Evolutionary conservation across 2,888 invertebrate species (phyloP).

Genomic region (Anagyrus pseudococci): DNA sequence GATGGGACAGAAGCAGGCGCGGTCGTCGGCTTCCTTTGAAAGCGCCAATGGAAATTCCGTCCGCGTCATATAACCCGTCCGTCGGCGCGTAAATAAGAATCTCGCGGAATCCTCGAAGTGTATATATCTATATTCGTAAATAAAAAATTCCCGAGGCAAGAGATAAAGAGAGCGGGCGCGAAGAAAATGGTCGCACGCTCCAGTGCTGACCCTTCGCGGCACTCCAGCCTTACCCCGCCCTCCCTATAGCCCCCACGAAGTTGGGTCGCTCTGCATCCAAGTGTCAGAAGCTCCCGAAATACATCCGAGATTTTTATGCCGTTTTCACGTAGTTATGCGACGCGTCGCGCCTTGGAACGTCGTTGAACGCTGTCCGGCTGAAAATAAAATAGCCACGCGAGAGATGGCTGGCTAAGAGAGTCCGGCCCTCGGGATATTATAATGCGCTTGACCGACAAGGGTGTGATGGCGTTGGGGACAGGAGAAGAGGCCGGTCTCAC

Average conservation of each 20-base stretch:
- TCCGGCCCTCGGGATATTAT: conserved; percentile 54
- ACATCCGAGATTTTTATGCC: conserved; percentile 53
- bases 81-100: conserved; percentile 30
- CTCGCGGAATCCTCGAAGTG: conserved; percentile 33
- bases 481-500: background rate
- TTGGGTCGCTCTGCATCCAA: too few species aligned
- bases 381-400: conserved; percentile 29
- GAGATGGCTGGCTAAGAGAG: background rate
- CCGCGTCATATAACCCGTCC: conserved; percentile 36
- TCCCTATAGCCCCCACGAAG: background rate
- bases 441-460: conserved; percentile 55
- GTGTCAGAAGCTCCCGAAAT: conserved; percentile 47
- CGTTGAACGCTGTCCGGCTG: background rate
- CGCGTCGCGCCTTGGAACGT: conserved; percentile 22
- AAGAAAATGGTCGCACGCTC: conserved; percentile 59
- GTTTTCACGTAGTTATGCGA: conserved; percentile 56
- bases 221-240: background rate
- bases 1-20: too few species aligned
- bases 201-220: conserved; percentile 55
- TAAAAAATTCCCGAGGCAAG: conserved; percentile 49
- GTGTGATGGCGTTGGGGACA: conserved; percentile 24
- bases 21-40: background rate
- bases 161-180: too few species aligned
- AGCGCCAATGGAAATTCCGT: conserved; percentile 25
- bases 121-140: conserved; percentile 48